Base-by-base conservation (phyloP, 2,113 vertebrate species). In the Burhinus oedicnemus region DNA sequence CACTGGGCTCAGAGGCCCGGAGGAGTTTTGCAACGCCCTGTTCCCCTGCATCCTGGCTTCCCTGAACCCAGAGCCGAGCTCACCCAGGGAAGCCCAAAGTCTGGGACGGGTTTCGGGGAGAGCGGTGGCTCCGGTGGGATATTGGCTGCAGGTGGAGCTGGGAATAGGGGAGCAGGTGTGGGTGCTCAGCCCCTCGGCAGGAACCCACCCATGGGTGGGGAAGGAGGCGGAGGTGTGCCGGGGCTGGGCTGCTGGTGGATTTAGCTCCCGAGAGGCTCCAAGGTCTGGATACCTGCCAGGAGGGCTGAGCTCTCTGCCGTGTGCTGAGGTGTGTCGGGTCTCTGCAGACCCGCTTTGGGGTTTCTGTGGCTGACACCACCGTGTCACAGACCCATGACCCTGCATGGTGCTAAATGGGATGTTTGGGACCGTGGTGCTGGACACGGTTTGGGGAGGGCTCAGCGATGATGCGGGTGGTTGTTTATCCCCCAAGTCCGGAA, bases 261-360 rank as follows among this genome's bases (percentile, higher is more conserved):
- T 94, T 93, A 95, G 14, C 34, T 68, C 70, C 9, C 0, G 10
- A 21, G 62, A 47, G 8, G 21, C 2, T 5, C 1, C 2, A 0
- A 2, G 1, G 4, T 7, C 13, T 25, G 55, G 15, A 1, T 2
- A 0, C 0, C 1, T 3, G 25, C 7, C 6, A 30, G 36, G 45
- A 40, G 20, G 8, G 22, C 4, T 45, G 72, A 4, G 12, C 0
- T 23, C 5, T 51, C 4, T 42, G 57, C 8, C 2, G 0, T 38
- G 45, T 8, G 0, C 1, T 10, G 49, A 90, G 92, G 47, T 80
- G 38, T 8, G 62, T 29, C 2, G 2, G 86, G 36, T 22, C 62
- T 83, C 58, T 70, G 49, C 18, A 60, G 42, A 0, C 17, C 5
- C 7, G 1, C 8, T 5, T 5, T 11, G 62, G 52, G 12, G 1